Evolutionary conservation across 2,888 invertebrate genomes (phyloP).

Genomic region (Cecidostiba fungosa): DNA sequence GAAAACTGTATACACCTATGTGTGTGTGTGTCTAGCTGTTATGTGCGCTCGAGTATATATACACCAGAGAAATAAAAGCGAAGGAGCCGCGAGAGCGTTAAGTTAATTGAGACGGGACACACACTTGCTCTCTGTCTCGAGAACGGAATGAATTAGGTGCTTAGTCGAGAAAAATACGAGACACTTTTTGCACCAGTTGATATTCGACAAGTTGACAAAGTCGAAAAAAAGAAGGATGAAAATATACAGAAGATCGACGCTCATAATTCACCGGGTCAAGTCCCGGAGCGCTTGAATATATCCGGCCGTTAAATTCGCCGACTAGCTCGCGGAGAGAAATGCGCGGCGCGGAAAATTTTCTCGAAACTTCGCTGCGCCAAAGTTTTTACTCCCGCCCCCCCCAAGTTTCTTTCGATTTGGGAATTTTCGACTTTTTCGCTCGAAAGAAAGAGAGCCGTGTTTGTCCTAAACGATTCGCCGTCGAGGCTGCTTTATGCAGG

Average conservation of each 20-base stretch:
- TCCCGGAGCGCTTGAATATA: not conserved
- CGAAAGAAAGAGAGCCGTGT: not conserved
- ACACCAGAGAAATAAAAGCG: not conserved
- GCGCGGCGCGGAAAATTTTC: not conserved
- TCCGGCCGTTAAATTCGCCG: slow-evolving; percentile 9
- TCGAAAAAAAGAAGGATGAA: not conserved
- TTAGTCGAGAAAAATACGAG: no score
- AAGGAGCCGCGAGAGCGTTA: not conserved
- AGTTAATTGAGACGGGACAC: not conserved
- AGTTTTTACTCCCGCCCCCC: not conserved
- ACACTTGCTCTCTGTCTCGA: not conserved
- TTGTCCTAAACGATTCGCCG: slow-evolving; percentile 2
- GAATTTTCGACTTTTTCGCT: not conserved
- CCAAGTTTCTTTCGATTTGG: not conserved
- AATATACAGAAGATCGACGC: not conserved
- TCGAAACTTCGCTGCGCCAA: not conserved
- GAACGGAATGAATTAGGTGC: not conserved
- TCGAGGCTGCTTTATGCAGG: not conserved
- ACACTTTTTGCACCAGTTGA: no score
- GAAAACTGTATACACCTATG: not conserved
- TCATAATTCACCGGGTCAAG: not conserved
- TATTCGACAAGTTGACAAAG: no score
- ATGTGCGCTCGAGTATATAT: no score
- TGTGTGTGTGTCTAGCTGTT: no score
- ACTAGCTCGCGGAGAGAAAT: not conserved